These are phyloP conservation scores for Silurus glanis DNA, from an alignment of 2,113 vertebrate genomes.

Conservation along the genomic window DNA sequence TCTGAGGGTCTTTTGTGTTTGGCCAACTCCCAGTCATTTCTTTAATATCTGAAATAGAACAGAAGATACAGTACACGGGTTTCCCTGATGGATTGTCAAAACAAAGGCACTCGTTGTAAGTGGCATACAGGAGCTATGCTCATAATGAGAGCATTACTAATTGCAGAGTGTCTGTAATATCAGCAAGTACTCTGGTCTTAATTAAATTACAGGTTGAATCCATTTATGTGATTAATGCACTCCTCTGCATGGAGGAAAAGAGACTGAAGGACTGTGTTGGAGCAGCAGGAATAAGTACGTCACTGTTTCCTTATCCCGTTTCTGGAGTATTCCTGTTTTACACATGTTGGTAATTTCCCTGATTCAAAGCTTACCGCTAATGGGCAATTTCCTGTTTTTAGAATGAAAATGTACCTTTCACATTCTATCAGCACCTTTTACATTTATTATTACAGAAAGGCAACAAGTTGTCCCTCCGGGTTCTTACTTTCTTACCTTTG, in stretches of 20 bases:
- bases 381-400: neutral
- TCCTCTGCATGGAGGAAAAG: constrained; percentile 23
- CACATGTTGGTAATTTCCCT: neutral
- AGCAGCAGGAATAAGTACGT: constrained; percentile 14
- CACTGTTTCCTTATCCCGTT: neutral
- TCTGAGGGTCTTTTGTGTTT: neutral
- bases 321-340: neutral
- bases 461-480: neutral
- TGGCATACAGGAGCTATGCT: neutral
- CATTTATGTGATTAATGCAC: constrained; percentile 57
- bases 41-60: neutral
- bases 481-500: neutral
- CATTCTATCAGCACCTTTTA: neutral
- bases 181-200: constrained; percentile 52
- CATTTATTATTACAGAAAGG: neutral
- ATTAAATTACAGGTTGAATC: constrained; percentile 56
- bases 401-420: neutral
- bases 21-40: neutral
- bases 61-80: neutral
- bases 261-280: constrained; percentile 42
- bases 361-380: neutral
- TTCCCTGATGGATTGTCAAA: neutral
- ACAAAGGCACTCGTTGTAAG: neutral
- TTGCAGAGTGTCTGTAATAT: constrained; percentile 41
- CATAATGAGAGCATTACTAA: constrained; percentile 21